Evolutionary conservation across 2,888 invertebrate species (phyloP).

Genomic region (Conistra vaccinii): DNA sequence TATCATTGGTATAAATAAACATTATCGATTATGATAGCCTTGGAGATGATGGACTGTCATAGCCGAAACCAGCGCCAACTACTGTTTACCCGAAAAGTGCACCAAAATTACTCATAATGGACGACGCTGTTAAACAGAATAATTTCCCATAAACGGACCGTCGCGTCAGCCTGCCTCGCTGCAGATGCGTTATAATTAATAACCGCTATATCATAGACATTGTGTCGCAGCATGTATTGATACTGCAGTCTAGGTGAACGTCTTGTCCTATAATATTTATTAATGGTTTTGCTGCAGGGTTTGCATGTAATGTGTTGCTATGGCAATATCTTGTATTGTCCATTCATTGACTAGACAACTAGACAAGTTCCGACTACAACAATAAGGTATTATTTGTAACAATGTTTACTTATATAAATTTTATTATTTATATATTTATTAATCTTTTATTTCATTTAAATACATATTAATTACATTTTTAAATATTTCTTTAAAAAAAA

Average conservation of each 20-base stretch:
- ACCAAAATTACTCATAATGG: not conserved
- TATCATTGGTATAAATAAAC: not conserved
- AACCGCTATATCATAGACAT: not conserved
- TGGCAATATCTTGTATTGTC: not conserved
- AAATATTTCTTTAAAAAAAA: too few relatives aligned
- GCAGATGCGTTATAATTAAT: conserved; percentile 36
- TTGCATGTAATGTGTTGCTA: not conserved
- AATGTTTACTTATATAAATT: not conserved
- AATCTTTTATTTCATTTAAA: too few relatives aligned
- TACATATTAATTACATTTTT: too few relatives aligned
- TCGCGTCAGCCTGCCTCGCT: not conserved
- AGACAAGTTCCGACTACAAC: not conserved
- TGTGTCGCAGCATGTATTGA: not conserved
- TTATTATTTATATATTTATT: too few relatives aligned
- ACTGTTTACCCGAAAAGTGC: not conserved
- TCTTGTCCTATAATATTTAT: not conserved
- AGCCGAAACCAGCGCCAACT: not conserved
- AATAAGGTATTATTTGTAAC: not conserved
- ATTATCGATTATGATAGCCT: not conserved
- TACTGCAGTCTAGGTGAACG: not conserved
- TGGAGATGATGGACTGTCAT: not conserved
- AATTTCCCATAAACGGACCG: conserved; percentile 11
- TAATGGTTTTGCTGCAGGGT: not conserved
- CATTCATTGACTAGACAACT: not conserved
- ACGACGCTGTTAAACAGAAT: conserved; percentile 2